These are phyloP conservation scores for Todus mexicanus DNA, from an alignment of 2,797 vertebrate genomes.

Conservation along the genomic window DNA sequence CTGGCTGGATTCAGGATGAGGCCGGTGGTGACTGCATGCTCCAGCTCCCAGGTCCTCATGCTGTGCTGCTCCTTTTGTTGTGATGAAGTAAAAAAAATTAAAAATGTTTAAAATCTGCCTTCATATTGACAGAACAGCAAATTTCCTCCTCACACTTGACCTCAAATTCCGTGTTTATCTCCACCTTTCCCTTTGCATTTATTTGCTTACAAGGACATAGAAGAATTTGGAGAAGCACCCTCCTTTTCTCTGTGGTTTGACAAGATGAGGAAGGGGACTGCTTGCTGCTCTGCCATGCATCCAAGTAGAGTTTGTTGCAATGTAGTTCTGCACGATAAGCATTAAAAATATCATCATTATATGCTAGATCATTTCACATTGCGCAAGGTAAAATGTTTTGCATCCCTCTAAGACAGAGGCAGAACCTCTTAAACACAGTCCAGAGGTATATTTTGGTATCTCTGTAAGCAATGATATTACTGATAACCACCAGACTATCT, in stretches of 20 bases:
- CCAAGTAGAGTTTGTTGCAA: background rate
- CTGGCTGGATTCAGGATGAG: background rate
- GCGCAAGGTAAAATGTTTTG: slow-evolving; percentile 28
- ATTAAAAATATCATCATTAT: slow-evolving; percentile 24
- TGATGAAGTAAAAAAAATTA: background rate
- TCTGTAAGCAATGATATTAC: background rate
- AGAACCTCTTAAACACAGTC: background rate
- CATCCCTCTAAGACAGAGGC: background rate
- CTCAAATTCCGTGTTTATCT: background rate
- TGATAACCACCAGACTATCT: background rate
- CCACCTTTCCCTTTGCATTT: background rate
- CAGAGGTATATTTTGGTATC: background rate
- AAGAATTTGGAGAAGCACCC: background rate
- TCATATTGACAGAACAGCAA: background rate
- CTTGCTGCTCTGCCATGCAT: background rate
- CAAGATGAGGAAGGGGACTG: background rate
- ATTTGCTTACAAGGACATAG: background rate
- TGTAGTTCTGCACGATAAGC: slow-evolving; percentile 36
- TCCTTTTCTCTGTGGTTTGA: background rate
- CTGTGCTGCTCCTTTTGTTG: background rate
- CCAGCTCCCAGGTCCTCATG: background rate
- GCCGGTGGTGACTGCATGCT: background rate
- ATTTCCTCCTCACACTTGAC: background rate
- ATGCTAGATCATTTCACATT: slow-evolving; percentile 13
- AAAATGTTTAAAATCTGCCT: background rate